Evolutionary conservation across 2,113 vertebrate species (phyloP), one percentile per base, ranked within the genome.

Genomic region (Serilophus lunatus): DNA sequence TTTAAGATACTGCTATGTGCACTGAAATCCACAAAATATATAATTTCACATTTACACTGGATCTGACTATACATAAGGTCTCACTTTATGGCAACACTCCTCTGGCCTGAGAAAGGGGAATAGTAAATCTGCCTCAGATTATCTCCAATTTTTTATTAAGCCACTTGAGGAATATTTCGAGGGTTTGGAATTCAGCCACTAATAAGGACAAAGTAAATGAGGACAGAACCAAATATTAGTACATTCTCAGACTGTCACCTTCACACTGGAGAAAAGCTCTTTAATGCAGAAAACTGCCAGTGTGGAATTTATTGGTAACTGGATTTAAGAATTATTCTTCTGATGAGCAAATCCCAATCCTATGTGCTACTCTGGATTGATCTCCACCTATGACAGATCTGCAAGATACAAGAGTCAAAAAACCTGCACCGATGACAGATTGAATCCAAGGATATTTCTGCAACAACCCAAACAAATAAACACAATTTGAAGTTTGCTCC

Each of bases 201-300:
- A 93, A 85, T 82, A 89, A 96, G 74, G 72, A 68, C 83, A 91
- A 95, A 77, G 57, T 31, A 95, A 91, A 92, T 24, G 61, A 86
- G 81, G 70, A 57, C 45, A 84, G 57, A 16, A 51, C 69, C 25
- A 87, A 88, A 89, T 69, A 53, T 63, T 69, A 82, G 50, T 53
- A 76, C 45, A 79, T 49, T 49, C 57, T 86, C 49, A 79, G 31
- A 79, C 69, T 88, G 89, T 88, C 95, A 95, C 89, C 88, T 97
- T 94, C 83, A 91, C 65, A 54, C 42, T 59, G 10, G 0, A 88
- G 59, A 81, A 93, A 95, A 94, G 28, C 50, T n/a, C 22, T 90
- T 76, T 85, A 80, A 29, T 17, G 25, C 56, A 81, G 38, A 20
- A 74, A 81, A 31, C 35, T 81, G 56, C 56, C 35, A 29, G 35